Evolutionary conservation across 2,113 vertebrate species (phyloP), one percentile per base, ranked within the genome.

Genomic region (Pyxicephalus adspersus): DNA sequence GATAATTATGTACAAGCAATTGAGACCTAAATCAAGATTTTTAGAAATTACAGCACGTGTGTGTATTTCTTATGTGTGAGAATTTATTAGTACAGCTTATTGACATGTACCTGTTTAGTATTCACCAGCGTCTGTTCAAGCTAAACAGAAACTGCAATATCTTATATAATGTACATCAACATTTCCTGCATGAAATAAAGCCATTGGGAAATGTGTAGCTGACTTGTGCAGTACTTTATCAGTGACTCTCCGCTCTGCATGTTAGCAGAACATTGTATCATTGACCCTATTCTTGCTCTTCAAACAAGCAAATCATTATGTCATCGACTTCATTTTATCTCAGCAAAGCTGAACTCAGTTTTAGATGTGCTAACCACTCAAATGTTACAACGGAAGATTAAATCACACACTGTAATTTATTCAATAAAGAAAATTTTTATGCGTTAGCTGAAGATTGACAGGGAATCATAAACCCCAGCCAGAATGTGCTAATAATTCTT

Each of bases 221-320:
- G 52, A 57, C 70, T 73, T 61, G 55, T 63, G 5, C 50, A 58
- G 13, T 52, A 20, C 22, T 55, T 58, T 75, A 75, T 82, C 51
- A 75, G 50, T 66, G 63, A 66, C 63, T n/a, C 15, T 17, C 0
- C 5, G 26, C 60, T 65, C 68, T 13, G n/a, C 22, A 16, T 45
- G 71, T 74, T 63, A 64, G 61, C 31, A 23, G 70, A 74, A 58
- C 63, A 58, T 51, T 13, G 70, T 45, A 66, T 58, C 51, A 67
- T 45, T 82, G 80, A 75, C 60, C 70, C 51, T 18, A 66, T 65
- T 82, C 80, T 75, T 81, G 50, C 31, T 75, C 63, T 65, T 82
- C 71, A 58, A 82, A 55, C 51, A 82, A 66, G 80, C 80, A 75
- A 82, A 82, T 75, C 80, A 75, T 57, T 75, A 52, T 82, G 80